These are phyloP conservation scores for Poecile atricapillus DNA, from an alignment of 2,113 vertebrate species.

Conservation along the genomic window DNA sequence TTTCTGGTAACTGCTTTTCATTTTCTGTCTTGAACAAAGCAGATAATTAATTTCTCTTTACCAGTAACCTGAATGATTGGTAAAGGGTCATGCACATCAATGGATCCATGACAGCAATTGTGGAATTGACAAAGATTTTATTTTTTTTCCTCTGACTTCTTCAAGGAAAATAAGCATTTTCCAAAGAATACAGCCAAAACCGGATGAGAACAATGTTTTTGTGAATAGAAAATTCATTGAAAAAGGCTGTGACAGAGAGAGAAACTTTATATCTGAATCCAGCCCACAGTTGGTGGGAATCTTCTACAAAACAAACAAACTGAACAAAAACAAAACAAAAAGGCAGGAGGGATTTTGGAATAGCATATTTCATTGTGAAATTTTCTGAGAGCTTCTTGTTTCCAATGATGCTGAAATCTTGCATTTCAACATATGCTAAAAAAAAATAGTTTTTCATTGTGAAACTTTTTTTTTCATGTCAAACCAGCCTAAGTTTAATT, in stretches of 20 bases:
- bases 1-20: neutral
- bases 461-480: neutral
- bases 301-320: constrained; percentile 39
- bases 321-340: constrained; percentile 16
- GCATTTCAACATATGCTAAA: constrained; percentile 51
- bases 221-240: constrained; percentile 50
- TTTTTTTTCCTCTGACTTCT: neutral
- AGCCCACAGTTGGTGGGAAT: neutral
- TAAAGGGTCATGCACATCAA: neutral
- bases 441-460: constrained; percentile 1
- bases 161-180: neutral
- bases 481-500: constrained; percentile 6
- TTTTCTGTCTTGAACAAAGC: neutral
- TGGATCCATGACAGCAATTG: neutral
- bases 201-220: neutral
- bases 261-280: constrained; percentile 3
- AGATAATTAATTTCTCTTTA: neutral
- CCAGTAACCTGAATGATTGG: neutral
- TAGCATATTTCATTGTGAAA: constrained; percentile 46
- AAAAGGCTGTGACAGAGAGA: neutral
- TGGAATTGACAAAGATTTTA: neutral
- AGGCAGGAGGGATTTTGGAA: constrained; percentile 24
- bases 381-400: constrained; percentile 37
- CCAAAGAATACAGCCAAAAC: neutral
- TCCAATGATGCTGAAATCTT: constrained; percentile 36